These are phyloP conservation scores for Halcyon malimbica DNA, from an alignment of 2,113 vertebrate species.

Conservation along the genomic window DNA sequence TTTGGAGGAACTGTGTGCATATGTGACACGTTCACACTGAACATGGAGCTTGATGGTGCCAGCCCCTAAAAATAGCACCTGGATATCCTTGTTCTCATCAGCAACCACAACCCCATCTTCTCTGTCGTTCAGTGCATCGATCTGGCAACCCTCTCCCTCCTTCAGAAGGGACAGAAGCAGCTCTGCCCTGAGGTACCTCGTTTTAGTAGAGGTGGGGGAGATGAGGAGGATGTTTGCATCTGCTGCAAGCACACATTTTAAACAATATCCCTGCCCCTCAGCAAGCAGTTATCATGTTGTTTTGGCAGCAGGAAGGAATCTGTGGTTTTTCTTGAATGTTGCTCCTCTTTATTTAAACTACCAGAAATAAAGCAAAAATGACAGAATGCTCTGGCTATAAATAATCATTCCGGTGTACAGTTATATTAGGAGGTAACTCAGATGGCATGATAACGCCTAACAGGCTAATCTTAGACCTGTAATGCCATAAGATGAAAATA, in stretches of 20 bases:
- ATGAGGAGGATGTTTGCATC: constrained; percentile 58
- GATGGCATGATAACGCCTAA: constrained; percentile 96
- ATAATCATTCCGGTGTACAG: constrained; percentile 92
- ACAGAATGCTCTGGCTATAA: constrained; percentile 89
- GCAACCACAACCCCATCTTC: constrained; percentile 27
- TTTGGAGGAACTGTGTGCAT: constrained; percentile 46
- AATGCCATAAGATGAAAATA: constrained; percentile 98
- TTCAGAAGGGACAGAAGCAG: background rate
- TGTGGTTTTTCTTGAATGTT: constrained; percentile 83
- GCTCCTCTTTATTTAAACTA: constrained; percentile 81
- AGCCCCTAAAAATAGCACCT: constrained; percentile 76
- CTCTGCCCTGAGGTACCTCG: background rate
- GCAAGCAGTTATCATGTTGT: constrained; percentile 79
- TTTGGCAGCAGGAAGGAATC: constrained; percentile 84
- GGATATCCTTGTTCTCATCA: constrained; percentile 67
- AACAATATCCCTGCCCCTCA: constrained; percentile 68
- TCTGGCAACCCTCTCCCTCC: background rate
- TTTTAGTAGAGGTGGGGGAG: constrained; percentile 41
- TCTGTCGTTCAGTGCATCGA: constrained; percentile 14
- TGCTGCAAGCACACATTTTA: constrained; percentile 53
- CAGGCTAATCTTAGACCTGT: constrained; percentile 97
- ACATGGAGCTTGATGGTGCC: constrained; percentile 56
- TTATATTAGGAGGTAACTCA: constrained; percentile 93
- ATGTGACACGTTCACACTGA: constrained; percentile 64
- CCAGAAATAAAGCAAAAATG: constrained; percentile 90